Evolutionary conservation across 2,888 invertebrate genomes (phyloP).

Genomic region (Vanessa cardui): DNA sequence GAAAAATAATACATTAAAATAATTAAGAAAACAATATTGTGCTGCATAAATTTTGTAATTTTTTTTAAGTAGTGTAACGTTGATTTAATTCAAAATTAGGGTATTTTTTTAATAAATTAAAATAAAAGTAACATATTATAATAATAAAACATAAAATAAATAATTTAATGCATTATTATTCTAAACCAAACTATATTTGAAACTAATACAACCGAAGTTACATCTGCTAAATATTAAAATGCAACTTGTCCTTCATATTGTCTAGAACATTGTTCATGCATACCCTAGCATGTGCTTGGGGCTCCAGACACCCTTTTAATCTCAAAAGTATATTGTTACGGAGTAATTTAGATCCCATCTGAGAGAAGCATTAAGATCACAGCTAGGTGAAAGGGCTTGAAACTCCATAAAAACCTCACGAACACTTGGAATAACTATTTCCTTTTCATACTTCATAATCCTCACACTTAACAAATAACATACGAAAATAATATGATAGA

Average conservation of each 20-base stretch:
- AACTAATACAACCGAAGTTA: conserved; percentile 26
- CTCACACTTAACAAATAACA: not conserved
- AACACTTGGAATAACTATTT: conserved; percentile 26
- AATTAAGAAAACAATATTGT: too few relatives aligned
- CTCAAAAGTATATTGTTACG: conserved; percentile 73
- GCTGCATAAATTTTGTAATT: too few relatives aligned
- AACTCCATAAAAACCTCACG: conserved; percentile 32
- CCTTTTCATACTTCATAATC: not conserved
- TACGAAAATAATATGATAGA: not conserved
- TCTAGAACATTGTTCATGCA: conserved; percentile 41
- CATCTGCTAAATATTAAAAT: conserved; percentile 33
- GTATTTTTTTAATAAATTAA: not conserved
- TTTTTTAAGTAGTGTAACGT: too few relatives aligned
- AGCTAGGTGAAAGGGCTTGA: conserved; percentile 46
- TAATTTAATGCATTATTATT: too few relatives aligned
- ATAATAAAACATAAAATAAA: too few relatives aligned
- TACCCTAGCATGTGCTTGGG: conserved; percentile 52
- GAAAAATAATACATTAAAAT: too few relatives aligned
- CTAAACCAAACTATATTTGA: not conserved
- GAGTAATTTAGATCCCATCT: conserved; percentile 78
- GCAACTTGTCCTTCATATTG: conserved; percentile 31
- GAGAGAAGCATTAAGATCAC: conserved; percentile 67
- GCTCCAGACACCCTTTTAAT: conserved; percentile 78
- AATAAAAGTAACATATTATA: too few relatives aligned
- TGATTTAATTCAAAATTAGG: too few relatives aligned